phyloP scores from a whole-genome alignment of 2,888 invertebrate genomes.

The Dasypogon diadema region DNA sequence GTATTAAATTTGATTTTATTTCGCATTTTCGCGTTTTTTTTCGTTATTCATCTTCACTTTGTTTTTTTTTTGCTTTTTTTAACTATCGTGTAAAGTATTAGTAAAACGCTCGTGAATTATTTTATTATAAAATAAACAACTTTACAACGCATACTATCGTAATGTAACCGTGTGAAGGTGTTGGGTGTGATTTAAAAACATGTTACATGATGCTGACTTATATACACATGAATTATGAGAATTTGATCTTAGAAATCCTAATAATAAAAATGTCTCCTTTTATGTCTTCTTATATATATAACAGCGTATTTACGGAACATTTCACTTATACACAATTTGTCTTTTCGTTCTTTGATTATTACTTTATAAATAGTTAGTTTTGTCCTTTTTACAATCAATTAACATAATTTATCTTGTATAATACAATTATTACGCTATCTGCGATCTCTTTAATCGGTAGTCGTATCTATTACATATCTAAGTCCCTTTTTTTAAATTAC shows the following conservation, averaged over 20 bases:
- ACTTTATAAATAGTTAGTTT: conserved; percentile 33
- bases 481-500: conserved; percentile 27
- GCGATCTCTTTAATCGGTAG: conserved; percentile 10
- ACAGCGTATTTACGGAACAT: conserved; percentile 33
- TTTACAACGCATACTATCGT: conserved; percentile 42
- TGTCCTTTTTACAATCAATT: conserved; percentile 34
- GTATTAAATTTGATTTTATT: conserved; percentile 46
- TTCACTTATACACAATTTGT: conserved; percentile 32
- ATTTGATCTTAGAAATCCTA: conserved; percentile 37
- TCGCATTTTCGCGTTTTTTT: conserved; percentile 13
- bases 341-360: conserved; percentile 31
- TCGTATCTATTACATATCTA: conserved; percentile 48
- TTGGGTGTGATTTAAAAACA: conserved; percentile 44
- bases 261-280: conserved; percentile 31
- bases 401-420: conserved; percentile 33
- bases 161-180: conserved; percentile 12
- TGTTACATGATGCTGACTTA: conserved; percentile 25
- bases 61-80: conserved; percentile 25
- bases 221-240: conserved; percentile 29
- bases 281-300: conserved; percentile 9
- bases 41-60: conserved; percentile 12
- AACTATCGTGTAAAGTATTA: conserved; percentile 46
- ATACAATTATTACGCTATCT: conserved; percentile 34
- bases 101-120: conserved; percentile 45
- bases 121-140: conserved; percentile 44